Evolutionary conservation across 2,888 invertebrate species (phyloP), one percentile per base, ranked within the genome.

Genomic region (Trimorus sp.): DNA sequence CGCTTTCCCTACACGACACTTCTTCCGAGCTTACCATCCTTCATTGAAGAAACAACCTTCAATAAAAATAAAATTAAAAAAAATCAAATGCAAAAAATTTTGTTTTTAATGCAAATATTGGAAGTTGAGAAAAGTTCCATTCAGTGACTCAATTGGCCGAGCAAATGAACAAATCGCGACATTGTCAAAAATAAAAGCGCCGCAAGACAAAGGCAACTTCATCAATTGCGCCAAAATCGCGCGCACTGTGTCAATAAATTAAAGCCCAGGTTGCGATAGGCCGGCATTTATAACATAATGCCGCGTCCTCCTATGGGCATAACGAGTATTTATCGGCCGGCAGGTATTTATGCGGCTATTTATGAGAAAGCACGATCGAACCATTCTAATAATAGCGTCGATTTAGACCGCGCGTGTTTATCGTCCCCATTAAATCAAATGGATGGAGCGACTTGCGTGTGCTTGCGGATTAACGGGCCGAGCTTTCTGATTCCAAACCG

Each of bases 161-260:
- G 14, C 60, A 36, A 36, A 45, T 42, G 4, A 60, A 51, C 53
- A 56, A 59, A 26, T 26, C 2, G 26, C 26, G 26, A 26, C 26
- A 26, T 26, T 26, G 26, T 26, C 45, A 45, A 45, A n/a, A 45
- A 70, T 78, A 16, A 53, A 54, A 69, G 26, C 62, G 69, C 51
- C 36, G 4, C n/a, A 26, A 68, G 51, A 49, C 49, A 58, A 56
- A 49, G 15, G 15, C 49, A 37, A 79, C 45, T 69, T 74, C 51
- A 69, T 63, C 40, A 36, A 69, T 48, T 56, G 45, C 45, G 59
- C 75, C 62, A 66, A 68, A 68, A 70, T 84, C 66, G 66, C 84
- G 84, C 86, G 84, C 84, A 79, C 79, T 79, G 79, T 79, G 69
- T 83, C 86, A 76, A 87, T 88, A 87, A 87, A 87, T 88, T 85